Evolutionary conservation across 2,797 vertebrate species (phyloP), one percentile per base, ranked within the genome.

Genomic region (Scolopax rusticola): DNA sequence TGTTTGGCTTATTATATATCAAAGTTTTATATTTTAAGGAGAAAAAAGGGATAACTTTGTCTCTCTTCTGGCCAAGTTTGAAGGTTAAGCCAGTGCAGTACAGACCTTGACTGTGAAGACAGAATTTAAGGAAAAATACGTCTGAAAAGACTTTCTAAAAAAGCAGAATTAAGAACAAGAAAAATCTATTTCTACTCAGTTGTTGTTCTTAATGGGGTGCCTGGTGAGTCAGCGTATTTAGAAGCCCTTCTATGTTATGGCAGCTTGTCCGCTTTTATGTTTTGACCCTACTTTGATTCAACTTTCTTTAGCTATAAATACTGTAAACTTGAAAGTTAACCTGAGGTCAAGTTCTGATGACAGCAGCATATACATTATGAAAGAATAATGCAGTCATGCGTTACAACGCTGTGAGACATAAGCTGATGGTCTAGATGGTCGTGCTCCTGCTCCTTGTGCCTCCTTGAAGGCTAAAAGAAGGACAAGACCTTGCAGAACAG

Each of bases 291-390:
- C 70, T 90, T 91, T 40, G 69, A 86, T 93, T 90, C 70, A 33
- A 8, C 32, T 90, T 70, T 88, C 79, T 84, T 95, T 48, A 65
- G 76, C 63, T 86, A 93, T 24, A 86, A 93, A 78, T 69, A 70
- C 30, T 93, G 25, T 67, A 64, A 93, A 93, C 65, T 59, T 95
- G 67, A 95, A 95, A 95, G 89, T 82, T 91, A 94, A 4, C 36
- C 59, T 48, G 57, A 90, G 91, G 86, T 93, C 85, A 91, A 56
- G 32, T 13, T 94, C 74, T 91, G 75, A 56, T 76, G 75, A 68
- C 61, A 95, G 79, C 33, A 56, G 30, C 63, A 40, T 45, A 65
- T 75, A 86, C 45, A 43, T 70, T 80, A 59, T 65, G 56, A 78
- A 86, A 88, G 50, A 85, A 61, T 73, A 94, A 93, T 2, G 2